Evolutionary conservation across 64 coral and sea anemone genomes (phyloP).

Genomic region (Stylophora pistillata): DNA sequence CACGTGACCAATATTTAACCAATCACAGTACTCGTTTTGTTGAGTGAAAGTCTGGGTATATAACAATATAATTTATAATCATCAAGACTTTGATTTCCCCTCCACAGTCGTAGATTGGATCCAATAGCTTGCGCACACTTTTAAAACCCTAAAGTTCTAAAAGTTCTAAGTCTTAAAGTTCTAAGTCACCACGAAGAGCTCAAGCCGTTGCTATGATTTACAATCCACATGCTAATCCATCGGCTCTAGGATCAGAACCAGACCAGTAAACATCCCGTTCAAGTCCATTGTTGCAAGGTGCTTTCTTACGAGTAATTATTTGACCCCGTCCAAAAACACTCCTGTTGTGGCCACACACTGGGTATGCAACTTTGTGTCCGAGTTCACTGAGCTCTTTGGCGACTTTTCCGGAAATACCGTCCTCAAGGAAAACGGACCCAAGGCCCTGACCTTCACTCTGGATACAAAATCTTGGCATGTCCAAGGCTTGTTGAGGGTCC

Average conservation of each 20-base stretch:
- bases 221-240: constrained; percentile 90
- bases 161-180: too few species aligned
- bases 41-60: too few species aligned
- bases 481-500: constrained; percentile 94
- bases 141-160: too few species aligned
- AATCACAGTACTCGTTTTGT: too few species aligned
- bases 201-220: constrained; percentile 20
- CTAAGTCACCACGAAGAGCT: too few species aligned
- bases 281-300: constrained; percentile 36
- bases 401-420: constrained; percentile 61
- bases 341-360: constrained; percentile 62
- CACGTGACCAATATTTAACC: too few species aligned
- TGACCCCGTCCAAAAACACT: constrained; percentile 88
- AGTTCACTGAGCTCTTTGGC: constrained; percentile 43
- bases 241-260: constrained; percentile 87
- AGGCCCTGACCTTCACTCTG: constrained; percentile 30
- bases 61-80: too few species aligned
- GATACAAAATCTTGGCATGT: constrained; percentile 86
- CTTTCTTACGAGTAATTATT: constrained; percentile 71
- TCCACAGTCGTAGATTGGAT: too few species aligned
- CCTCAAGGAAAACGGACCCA: constrained; percentile 61
- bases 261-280: constrained; percentile 80
- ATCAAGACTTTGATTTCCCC: too few species aligned
- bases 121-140: too few species aligned
- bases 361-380: constrained; percentile 69